These are phyloP conservation scores for Hydrophis major DNA, from an alignment of 2,797 vertebrate species.

Conservation along the genomic window DNA sequence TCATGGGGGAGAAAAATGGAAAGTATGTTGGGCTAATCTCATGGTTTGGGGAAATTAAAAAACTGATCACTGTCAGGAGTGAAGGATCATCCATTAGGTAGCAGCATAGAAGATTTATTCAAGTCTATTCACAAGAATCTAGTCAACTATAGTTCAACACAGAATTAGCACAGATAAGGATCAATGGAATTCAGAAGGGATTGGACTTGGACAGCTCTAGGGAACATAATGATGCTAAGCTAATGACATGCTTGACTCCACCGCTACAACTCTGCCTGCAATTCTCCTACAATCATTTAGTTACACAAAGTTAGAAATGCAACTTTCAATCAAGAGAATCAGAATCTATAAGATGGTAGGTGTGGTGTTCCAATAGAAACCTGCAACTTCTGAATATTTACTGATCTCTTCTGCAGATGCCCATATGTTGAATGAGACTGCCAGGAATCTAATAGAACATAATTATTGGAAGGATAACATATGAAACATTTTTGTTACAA, in stretches of 20 bases:
- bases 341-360: not conserved
- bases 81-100: not conserved
- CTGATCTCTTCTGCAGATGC: not conserved
- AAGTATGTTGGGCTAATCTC: not conserved
- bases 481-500: not conserved
- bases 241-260: not conserved
- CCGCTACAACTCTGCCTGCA: not conserved
- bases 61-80: not conserved
- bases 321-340: not conserved
- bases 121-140: not conserved
- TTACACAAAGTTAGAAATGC: not conserved
- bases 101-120: not conserved
- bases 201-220: not conserved
- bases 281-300: not conserved
- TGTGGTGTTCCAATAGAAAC: not conserved
- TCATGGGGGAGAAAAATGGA: not conserved
- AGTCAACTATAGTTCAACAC: not conserved
- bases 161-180: not conserved
- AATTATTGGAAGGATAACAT: not conserved
- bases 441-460: not conserved
- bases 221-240: not conserved
- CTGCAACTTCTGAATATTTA: not conserved
- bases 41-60: not conserved
- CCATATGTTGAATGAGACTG: not conserved
- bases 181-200: not conserved